phyloP scores from a whole-genome alignment of 2,888 invertebrate genomes.

The Machimus rusticus region DNA sequence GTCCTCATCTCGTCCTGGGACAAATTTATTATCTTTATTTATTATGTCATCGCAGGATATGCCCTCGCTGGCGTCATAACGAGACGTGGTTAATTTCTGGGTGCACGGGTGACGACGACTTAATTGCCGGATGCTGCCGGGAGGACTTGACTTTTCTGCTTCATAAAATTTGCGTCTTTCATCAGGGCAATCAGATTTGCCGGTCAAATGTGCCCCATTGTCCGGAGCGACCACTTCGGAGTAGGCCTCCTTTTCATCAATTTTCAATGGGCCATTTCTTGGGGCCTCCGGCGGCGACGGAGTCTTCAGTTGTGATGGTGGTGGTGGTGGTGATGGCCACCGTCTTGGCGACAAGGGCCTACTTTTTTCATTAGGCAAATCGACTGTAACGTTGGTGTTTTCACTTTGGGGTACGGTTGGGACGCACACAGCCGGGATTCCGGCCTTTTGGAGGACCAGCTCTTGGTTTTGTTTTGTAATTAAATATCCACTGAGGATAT shows the following conservation, averaged over 20 bases:
- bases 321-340: neutral
- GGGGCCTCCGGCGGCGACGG: neutral
- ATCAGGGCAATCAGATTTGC: slow-evolving; percentile 6
- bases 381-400: slow-evolving; percentile 30
- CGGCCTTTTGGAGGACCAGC: slow-evolving; percentile 16
- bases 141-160: slow-evolving; percentile 8
- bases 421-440: slow-evolving; percentile 49
- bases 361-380: slow-evolving; percentile 42
- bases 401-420: neutral
- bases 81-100: neutral
- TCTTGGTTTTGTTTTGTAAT: slow-evolving; percentile 52
- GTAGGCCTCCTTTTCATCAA: slow-evolving; percentile 20
- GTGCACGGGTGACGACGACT: neutral
- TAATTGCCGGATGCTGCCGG: slow-evolving; percentile 21
- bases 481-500: slow-evolving; percentile 51
- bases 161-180: slow-evolving; percentile 8
- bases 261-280: slow-evolving; percentile 12
- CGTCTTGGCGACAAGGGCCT: neutral
- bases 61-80: slow-evolving; percentile 5
- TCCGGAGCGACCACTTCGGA: neutral
- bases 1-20: neutral
- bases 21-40: slow-evolving; percentile 43
- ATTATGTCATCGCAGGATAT: slow-evolving; percentile 26
- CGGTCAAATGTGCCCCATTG: slow-evolving; percentile 19
- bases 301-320: neutral